Conservation (phyloP, 2,797 vertebrate species). For the Eutrigla gurnardus region DNA sequence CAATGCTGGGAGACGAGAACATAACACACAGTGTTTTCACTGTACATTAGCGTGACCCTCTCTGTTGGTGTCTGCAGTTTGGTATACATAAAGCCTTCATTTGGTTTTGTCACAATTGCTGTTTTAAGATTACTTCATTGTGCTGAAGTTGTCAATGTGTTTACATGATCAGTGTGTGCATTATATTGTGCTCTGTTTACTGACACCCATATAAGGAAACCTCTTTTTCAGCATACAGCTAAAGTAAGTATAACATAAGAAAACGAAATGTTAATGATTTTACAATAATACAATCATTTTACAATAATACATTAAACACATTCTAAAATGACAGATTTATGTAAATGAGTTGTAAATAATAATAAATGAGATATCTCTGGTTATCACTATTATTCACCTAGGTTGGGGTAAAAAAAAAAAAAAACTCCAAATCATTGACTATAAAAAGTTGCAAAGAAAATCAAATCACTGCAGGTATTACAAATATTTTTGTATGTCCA, state of each 20-base stretch:
- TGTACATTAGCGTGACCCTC: not conserved
- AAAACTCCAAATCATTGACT: not conserved
- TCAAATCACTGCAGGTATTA: slow-evolving; percentile 8
- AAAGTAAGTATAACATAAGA: slow-evolving; percentile 12
- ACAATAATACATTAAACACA: slow-evolving; percentile 1
- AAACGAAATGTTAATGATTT: not conserved
- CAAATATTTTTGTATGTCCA: slow-evolving; percentile 2
- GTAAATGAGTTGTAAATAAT: slow-evolving; percentile 58
- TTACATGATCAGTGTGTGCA: slow-evolving; percentile 63
- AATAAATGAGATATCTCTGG: not conserved
- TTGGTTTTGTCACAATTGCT: slow-evolving; percentile 14
- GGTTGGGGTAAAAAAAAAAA: not conserved
- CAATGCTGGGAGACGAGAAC: not conserved
- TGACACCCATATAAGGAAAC: slow-evolving; percentile 25
- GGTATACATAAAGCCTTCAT: slow-evolving; percentile 33
- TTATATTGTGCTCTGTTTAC: slow-evolving; percentile 51
- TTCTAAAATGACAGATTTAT: slow-evolving; percentile 1
- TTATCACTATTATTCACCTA: slow-evolving; percentile 1
- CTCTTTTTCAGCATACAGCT: slow-evolving; percentile 5
- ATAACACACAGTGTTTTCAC: slow-evolving; percentile 4
- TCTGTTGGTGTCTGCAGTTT: slow-evolving; percentile 16
- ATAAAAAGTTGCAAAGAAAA: slow-evolving; percentile 15
- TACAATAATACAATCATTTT: not conserved
- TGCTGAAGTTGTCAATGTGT: slow-evolving; percentile 44
- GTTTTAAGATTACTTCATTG: slow-evolving; percentile 30